These are phyloP conservation scores for Nicator chloris DNA, from an alignment of 2,113 vertebrate genomes.

Conservation along the genomic window DNA sequence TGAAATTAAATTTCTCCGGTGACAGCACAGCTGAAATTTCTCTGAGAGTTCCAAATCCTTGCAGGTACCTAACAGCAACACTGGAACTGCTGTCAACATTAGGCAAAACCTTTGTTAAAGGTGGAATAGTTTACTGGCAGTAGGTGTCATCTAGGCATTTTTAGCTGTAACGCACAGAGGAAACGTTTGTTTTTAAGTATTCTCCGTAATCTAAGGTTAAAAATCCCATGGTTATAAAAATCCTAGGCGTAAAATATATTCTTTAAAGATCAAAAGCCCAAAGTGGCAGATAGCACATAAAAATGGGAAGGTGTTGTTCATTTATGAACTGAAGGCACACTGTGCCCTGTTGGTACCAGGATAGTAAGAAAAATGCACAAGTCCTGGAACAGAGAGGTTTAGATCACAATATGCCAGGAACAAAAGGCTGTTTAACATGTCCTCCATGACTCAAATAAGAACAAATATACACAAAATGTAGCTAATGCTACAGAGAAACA, in stretches of 20 bases:
- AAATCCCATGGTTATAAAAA: background rate
- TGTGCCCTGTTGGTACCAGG: background rate
- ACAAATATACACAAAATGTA: background rate
- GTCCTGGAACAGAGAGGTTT: background rate
- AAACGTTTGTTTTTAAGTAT: background rate
- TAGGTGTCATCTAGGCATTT: background rate
- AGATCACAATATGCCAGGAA: background rate
- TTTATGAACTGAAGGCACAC: background rate
- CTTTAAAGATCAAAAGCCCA: background rate
- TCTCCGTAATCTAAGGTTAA: background rate
- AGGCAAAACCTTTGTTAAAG: background rate
- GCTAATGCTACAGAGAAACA: background rate
- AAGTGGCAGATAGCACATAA: background rate
- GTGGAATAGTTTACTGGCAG: background rate
- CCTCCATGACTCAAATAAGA: background rate
- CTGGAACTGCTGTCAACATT: background rate
- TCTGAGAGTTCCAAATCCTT: background rate
- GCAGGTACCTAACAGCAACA: background rate
- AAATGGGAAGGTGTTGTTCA: background rate
- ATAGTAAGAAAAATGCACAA: background rate
- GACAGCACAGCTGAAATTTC: background rate
- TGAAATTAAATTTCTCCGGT: background rate
- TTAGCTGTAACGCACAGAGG: background rate
- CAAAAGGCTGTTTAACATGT: slow-evolving; percentile 16
- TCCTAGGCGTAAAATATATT: background rate